Evolutionary conservation across 2,888 invertebrate species (phyloP).

Genomic region (Chymomyza amoena): DNA sequence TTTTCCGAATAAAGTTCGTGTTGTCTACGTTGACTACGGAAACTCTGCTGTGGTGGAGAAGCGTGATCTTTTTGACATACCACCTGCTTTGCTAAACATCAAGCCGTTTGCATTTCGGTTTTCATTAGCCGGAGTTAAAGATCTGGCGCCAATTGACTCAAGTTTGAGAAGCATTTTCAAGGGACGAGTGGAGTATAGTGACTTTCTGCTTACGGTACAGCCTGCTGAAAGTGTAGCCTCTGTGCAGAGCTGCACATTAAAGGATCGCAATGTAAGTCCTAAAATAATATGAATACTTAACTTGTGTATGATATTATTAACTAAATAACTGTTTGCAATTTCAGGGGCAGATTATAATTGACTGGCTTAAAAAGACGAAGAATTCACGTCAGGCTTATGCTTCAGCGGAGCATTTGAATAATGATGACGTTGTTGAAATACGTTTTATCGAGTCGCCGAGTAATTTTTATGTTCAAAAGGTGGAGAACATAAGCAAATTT

Average conservation of each 20-base stretch:
- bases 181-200: constrained; percentile 83
- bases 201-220: constrained; percentile 84
- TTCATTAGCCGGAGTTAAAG: constrained; percentile 85
- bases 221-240: constrained; percentile 85
- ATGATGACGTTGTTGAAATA: constrained; percentile 75
- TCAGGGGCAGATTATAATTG: constrained; percentile 68
- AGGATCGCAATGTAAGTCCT: constrained; percentile 43
- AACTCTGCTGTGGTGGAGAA: constrained; percentile 86
- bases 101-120: constrained; percentile 88
- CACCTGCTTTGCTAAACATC: constrained; percentile 85
- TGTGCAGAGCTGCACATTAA: constrained; percentile 83
- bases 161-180: constrained; percentile 86
- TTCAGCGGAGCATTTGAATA: constrained; percentile 65
- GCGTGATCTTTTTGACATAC: constrained; percentile 87
- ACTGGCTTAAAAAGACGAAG: constrained; percentile 69
- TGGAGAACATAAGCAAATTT: constrained; percentile 82
- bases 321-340: neutral
- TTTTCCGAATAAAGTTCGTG: constrained; percentile 85
- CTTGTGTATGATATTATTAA: neutral
- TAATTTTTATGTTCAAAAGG: constrained; percentile 87
- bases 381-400: constrained; percentile 72
- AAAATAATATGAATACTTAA: neutral
- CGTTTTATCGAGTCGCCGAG: constrained; percentile 81
- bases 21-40: constrained; percentile 90
- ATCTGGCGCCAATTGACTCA: constrained; percentile 81